These are phyloP conservation scores for Eleutherodactylus coqui DNA, from an alignment of 2,797 vertebrate species.

Conservation along the genomic window DNA sequence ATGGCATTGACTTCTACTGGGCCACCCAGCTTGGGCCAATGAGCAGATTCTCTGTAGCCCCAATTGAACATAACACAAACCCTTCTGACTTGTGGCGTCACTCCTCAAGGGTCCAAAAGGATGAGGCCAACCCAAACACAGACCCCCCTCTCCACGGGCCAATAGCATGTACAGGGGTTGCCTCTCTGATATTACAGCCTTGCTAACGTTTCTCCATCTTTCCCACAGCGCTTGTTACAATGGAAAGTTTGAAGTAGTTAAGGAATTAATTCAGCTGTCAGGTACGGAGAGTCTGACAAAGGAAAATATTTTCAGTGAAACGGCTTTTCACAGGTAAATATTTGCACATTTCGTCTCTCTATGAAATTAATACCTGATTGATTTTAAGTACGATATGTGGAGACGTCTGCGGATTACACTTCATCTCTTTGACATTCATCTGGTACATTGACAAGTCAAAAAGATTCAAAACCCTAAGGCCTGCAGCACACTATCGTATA, in stretches of 20 bases:
- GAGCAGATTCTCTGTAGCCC: no score
- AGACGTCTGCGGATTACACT: background rate
- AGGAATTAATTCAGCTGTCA: conserved; percentile 87
- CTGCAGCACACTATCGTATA: no score
- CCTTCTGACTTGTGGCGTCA: no score
- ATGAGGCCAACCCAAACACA: background rate
- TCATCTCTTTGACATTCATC: background rate
- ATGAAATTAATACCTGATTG: background rate
- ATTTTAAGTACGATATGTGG: background rate
- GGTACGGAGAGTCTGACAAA: conserved; percentile 92
- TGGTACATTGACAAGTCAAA: background rate
- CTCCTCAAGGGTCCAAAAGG: background rate
- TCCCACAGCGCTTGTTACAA: conserved; percentile 88
- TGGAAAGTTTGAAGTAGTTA: conserved; percentile 86
- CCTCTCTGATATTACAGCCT: background rate
- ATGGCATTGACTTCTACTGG: no score
- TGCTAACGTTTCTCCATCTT: conserved; percentile 14
- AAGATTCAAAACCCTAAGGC: background rate
- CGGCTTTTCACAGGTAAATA: conserved; percentile 91
- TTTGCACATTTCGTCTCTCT: background rate
- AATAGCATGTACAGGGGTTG: background rate
- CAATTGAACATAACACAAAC: no score
- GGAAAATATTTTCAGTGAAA: conserved; percentile 98
- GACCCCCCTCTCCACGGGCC: background rate
- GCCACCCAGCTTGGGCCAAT: no score